phyloP scores from a whole-genome alignment of 1,140 invertebrate species.

The Bombus affinis region DNA sequence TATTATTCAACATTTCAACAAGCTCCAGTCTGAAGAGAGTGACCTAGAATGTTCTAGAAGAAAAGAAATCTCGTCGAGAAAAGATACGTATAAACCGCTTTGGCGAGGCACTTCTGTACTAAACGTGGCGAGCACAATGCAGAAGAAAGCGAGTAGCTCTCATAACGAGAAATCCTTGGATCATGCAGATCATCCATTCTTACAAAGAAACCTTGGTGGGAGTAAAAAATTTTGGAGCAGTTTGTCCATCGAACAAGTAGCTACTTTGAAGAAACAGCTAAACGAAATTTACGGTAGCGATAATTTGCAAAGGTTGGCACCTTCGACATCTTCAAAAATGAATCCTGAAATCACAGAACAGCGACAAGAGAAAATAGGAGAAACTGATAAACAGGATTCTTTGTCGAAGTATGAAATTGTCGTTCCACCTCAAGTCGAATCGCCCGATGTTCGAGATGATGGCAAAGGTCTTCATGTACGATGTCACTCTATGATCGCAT shows the following conservation, averaged over 20 bases:
- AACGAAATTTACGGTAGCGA: constrained; percentile 91
- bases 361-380: neutral
- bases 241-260: constrained; percentile 92
- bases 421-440: constrained; percentile 81
- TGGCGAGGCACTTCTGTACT: constrained; percentile 92
- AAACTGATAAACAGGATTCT: neutral
- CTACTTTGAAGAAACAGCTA: constrained; percentile 90
- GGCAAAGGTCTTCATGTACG: constrained; percentile 85
- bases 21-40: constrained; percentile 81
- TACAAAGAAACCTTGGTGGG: constrained; percentile 84
- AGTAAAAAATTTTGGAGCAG: constrained; percentile 92
- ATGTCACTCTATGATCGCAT: constrained; percentile 85
- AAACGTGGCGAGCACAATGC: constrained; percentile 88
- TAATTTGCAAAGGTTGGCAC: constrained; percentile 64
- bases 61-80: constrained; percentile 82
- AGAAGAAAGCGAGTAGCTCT: constrained; percentile 78
- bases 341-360: neutral
- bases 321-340: neutral
- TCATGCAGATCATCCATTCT: constrained; percentile 58
- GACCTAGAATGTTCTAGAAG: constrained; percentile 77
- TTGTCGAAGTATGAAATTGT: constrained; percentile 84
- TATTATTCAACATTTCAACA: constrained; percentile 88
- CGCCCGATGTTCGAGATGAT: constrained; percentile 64
- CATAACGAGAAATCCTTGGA: constrained; percentile 66
- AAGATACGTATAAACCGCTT: constrained; percentile 90